Evolutionary conservation across 2,888 invertebrate species (phyloP), one percentile per base, ranked within the genome.

Genomic region (Brenthis daphne): DNA sequence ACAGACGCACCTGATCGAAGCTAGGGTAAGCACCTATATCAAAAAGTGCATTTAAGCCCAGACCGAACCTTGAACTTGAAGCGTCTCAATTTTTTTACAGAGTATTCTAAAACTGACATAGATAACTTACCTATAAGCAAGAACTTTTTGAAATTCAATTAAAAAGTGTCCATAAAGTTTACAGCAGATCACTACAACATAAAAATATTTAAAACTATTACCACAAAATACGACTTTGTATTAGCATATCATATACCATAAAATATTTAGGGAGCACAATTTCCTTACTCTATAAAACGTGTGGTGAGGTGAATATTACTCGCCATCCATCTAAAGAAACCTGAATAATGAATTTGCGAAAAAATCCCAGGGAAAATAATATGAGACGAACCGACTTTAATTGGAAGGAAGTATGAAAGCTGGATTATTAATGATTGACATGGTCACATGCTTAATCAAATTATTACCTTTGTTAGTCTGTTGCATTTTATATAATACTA

Each of bases 331-430:
- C 24, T 29, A 50, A 37, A 6, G 20, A 56, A 20, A 20, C 48
- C 20, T 67, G 61, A 56, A 61, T 67, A 67, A 67, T 56, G 43
- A 61, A 50, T 67, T 37, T 50, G 60, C 48, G 43, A 60, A 61
- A 66, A 37, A 67, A 33, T 6, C 65, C n/a, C 43, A 13, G 8
- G 54, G 20, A 61, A 55, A 56, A 54, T 50, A 61, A 61, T 67
- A 61, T 67, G 16, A 51, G 29, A 20, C 29, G 12, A 16, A 16
- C 13, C n/a, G 24, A 54, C 55, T 33, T 56, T 67, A 48, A 61
- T 67, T 61, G 61, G 50, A 37, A 37, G 13, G 50, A 61, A 33
- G 37, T 61, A 33, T 33, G 55, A 33, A 61, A n/a, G 20, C 53
- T 67, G 56, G 55, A 50, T 61, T 55, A 67, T 66, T 55, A 66